These are phyloP conservation scores for Drosophila nigricruria DNA, from an alignment of 2,888 invertebrate genomes.

Conservation along the genomic window DNA sequence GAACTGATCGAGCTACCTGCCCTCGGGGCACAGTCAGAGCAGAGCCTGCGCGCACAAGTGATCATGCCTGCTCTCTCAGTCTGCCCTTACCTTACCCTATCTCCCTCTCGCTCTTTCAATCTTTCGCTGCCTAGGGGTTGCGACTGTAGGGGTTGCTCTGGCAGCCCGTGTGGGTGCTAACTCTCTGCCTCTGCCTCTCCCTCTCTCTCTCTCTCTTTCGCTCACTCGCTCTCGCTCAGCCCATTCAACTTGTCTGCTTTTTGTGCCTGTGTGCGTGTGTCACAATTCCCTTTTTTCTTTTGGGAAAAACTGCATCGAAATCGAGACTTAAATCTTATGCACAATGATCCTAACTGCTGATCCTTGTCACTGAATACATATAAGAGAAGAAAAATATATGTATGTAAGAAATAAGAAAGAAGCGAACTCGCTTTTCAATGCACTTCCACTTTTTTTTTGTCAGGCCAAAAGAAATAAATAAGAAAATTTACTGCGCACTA, in stretches of 20 bases:
- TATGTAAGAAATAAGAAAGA: conserved; percentile 14
- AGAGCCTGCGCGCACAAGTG: conserved; percentile 52
- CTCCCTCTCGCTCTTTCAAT: neutral
- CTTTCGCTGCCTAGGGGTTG: conserved; percentile 29
- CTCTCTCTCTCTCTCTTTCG: conserved; percentile 1
- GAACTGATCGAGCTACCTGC: conserved; percentile 54
- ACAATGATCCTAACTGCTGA: conserved; percentile 60
- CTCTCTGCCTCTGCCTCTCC: neutral
- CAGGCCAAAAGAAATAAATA: conserved; percentile 31
- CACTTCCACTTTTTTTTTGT: conserved; percentile 76
- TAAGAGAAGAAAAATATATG: conserved; percentile 15
- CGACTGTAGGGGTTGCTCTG: conserved; percentile 53
- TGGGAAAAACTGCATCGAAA: conserved; percentile 63
- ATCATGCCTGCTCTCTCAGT: conserved; percentile 27
- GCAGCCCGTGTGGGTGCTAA: conserved; percentile 54
- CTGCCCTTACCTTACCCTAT: neutral
- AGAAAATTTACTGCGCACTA: conserved; percentile 19
- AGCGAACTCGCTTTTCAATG: conserved; percentile 68
- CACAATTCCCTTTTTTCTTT: conserved; percentile 46
- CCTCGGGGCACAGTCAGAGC: conserved; percentile 18
- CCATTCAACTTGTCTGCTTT: conserved; percentile 52
- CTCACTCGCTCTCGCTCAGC: conserved; percentile 10
- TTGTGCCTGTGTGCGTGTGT: conserved; percentile 47
- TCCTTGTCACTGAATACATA: conserved; percentile 66
- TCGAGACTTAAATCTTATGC: conserved; percentile 74